Evolutionary conservation across 23 tunicate genomes (phyloP), one percentile per base, ranked within the genome.

Genomic region (Ciona savignyi): DNA sequence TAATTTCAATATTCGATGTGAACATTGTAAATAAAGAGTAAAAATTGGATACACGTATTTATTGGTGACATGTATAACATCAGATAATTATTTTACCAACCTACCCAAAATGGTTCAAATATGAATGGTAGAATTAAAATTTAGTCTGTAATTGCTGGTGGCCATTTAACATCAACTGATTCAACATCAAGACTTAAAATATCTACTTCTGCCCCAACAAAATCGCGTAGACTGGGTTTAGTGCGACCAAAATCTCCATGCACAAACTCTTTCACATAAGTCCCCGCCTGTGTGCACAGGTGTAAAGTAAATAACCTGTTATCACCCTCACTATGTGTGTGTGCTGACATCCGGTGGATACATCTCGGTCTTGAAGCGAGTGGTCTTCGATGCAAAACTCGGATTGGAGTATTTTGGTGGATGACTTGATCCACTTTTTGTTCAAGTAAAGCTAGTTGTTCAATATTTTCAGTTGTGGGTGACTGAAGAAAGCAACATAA

Each of bases 261-360:
- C 63, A 95, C 99, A 79, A 95, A 95, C 76, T 95, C 99, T 71
- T 95, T 95, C 2, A 95, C 75, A 67, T 95, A 95, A 3, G 99
- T 95, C 32, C 99, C 99, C 0, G 99, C 99, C 60, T 95, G 99
- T 0, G 99, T 88, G 62, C 70, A 29, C 67, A 95, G 48, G 11
- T 77, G 65, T 0, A 93, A 74, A 26, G 76, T 67, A 69, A 93
- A 95, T 27, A 72, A 27, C 3, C 78, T 33, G 3, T 63, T 35
- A 34, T 81, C 77, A 0, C 69, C 70, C 19, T 49, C 20, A 20
- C 20, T 11, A 49, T 20, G 15, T 15, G 33, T 3, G 22, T 70
- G 65, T 0, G 71, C 76, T 0, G 20, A 29, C 11, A 93, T 51
- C 22, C 65, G n/a, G 69, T 78, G 86, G 70, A 95, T 73, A 9